Evolutionary conservation across 2,113 vertebrate genomes (phyloP).

Genomic region (Pollimyrus isidori): DNA sequence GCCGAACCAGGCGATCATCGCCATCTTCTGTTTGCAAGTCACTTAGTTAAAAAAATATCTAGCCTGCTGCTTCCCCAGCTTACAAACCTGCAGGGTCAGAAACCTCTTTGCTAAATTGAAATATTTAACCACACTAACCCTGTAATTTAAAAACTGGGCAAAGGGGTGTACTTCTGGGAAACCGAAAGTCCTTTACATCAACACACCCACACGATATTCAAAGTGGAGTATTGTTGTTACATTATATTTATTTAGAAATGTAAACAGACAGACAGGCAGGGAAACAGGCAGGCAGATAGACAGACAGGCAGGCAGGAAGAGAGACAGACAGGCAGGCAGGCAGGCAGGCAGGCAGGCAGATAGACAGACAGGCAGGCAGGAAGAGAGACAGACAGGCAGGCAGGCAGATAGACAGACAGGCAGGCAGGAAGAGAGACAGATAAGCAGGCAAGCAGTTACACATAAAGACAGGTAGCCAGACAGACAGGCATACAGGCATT

Average conservation of each 20-base stretch:
- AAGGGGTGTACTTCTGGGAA: neutral
- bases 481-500: no score
- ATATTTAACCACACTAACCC: neutral
- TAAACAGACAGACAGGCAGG: neutral
- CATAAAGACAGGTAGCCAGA: no score
- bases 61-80: neutral
- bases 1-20: neutral
- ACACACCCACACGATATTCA: neutral
- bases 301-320: neutral
- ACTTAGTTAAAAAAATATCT: neutral
- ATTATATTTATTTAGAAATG: neutral
- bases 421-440: no score
- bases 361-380: no score
- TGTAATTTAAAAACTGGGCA: neutral
- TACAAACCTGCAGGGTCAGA: neutral
- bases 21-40: neutral
- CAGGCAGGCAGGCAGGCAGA: no score
- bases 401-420: no score
- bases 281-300: no score
- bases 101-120: neutral
- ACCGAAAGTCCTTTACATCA: neutral
- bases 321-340: rapidly evolving
- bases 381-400: no score
- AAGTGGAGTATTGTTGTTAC: neutral
- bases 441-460: no score